Evolutionary conservation across 2,888 invertebrate genomes (phyloP), one percentile per base, ranked within the genome.

Genomic region (Argyra leucocephala): DNA sequence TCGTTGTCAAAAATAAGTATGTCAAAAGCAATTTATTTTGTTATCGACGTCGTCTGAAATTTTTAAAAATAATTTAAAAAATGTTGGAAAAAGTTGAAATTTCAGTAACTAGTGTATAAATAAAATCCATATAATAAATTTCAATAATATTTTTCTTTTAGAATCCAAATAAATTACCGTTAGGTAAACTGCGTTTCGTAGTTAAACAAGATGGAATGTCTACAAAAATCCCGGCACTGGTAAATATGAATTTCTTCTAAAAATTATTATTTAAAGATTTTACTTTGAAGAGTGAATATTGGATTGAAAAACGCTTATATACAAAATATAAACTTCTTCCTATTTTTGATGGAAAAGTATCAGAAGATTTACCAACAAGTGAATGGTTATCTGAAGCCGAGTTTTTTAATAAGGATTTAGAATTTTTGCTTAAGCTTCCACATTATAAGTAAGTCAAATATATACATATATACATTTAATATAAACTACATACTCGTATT

Each of bases 331-430:
- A 83, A 69, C 76, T 83, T 22, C 84, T 86, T 15, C 81, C 83
- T 1, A 74, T 82, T 24, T 71, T 81, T 2, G 81, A 81, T 3
- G 82, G 82, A 66, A 80, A 81, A 1, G 68, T 79, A 1, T 82
- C 83, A 66, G 75, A 83, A 3, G 81, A 83, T 1, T 85, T 85
- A 0, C 80, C 84, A 2, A 83, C 86, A 65, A 84, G 86, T n/a
- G 82, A 82, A 24, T 93, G 92, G 91, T 78, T 84, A 57, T 83
- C 83, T 68, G 81, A 84, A 66, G 83, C 86, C 72, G 80, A 81
- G 37, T 82, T 81, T 36, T 87, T 88, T 66, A 80, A 84, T 66
- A 83, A 83, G 64, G 89, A 91, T 76, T 77, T 91, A 21, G 83
- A 85, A 67, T 88, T 86, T 84, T 76, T 93, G 23, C 79, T 92